These are phyloP conservation scores for Conus betulinus DNA, from an alignment of 1,140 invertebrate species.

Conservation along the genomic window DNA sequence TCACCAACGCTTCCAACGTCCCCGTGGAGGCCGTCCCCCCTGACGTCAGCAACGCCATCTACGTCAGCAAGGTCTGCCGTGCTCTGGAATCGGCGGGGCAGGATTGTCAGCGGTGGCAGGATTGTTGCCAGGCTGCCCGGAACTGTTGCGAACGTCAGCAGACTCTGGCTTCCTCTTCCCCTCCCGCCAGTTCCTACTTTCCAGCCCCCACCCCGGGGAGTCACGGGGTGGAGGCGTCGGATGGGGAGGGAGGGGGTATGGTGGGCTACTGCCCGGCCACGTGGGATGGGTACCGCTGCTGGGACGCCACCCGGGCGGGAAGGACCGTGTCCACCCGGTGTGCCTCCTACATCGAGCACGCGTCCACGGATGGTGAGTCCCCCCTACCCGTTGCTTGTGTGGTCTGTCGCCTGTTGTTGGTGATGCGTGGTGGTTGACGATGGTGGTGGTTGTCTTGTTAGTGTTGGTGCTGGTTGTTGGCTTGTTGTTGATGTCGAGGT, in stretches of 20 bases:
- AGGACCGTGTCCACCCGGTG: constrained; percentile 83
- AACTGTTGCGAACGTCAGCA: neutral
- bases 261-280: constrained; percentile 39
- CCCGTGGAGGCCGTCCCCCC: neutral
- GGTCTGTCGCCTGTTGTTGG: no score
- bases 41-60: neutral
- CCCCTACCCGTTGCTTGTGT: neutral
- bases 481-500: no score
- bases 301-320: constrained; percentile 87
- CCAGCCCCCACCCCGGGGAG: neutral
- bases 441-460: no score
- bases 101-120: constrained; percentile 1
- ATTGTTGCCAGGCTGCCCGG: neutral
- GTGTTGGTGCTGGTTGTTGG: no score
- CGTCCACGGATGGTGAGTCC: constrained; percentile 41
- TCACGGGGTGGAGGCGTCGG: neutral
- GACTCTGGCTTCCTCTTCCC: neutral
- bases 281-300: constrained; percentile 79
- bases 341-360: constrained; percentile 80
- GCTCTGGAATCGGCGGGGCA: neutral
- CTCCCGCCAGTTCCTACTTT: no score
- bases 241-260: neutral
- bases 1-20: neutral
- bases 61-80: neutral
- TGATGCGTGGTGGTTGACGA: no score